Percentiles rank a stretch among this genome's conserved stretches.
phyloP scores from a whole-genome alignment of 2,797 vertebrate genomes.

The Brachyalestes nurse region DNA sequence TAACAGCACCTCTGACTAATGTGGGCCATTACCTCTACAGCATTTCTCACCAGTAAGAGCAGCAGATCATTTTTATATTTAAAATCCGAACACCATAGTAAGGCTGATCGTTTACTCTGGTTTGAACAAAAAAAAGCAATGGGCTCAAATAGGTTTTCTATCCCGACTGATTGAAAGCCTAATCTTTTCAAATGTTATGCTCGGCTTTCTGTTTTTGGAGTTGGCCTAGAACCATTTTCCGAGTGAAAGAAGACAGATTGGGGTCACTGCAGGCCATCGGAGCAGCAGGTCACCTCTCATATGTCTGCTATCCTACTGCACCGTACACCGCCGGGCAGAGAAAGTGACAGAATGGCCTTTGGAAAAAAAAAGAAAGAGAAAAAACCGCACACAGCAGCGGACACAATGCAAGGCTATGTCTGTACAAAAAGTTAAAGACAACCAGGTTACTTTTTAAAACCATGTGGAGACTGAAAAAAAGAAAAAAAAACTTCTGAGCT shows the following conservation, averaged over 20 bases:
- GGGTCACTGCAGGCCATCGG: constrained; percentile 37
- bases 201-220: constrained; percentile 17
- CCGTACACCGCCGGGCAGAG: constrained; percentile 7
- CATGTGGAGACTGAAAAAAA: neutral
- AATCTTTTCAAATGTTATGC: neutral
- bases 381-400: neutral
- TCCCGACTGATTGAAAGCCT: neutral
- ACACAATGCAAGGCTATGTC: constrained; percentile 1
- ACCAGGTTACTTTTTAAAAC: neutral
- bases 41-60: neutral
- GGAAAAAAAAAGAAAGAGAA: neutral
- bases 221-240: constrained; percentile 35
- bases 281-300: constrained; percentile 35
- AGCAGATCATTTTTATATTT: neutral
- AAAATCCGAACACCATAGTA: neutral
- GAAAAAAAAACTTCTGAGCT: neutral
- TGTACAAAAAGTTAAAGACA: constrained; percentile 8
- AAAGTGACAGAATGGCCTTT: constrained; percentile 21
- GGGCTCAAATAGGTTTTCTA: neutral
- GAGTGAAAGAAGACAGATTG: constrained; percentile 49
- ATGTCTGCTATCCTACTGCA: constrained; percentile 29
- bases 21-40: neutral
- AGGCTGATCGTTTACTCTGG: neutral
- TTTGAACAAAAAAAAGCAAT: neutral
- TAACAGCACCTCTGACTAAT: constrained; percentile 12